Percentiles rank a stretch among this genome's conserved stretches.
Evolutionary conservation across 2,113 vertebrate species (phyloP).

Genomic region (Dissostichus mawsoni): DNA sequence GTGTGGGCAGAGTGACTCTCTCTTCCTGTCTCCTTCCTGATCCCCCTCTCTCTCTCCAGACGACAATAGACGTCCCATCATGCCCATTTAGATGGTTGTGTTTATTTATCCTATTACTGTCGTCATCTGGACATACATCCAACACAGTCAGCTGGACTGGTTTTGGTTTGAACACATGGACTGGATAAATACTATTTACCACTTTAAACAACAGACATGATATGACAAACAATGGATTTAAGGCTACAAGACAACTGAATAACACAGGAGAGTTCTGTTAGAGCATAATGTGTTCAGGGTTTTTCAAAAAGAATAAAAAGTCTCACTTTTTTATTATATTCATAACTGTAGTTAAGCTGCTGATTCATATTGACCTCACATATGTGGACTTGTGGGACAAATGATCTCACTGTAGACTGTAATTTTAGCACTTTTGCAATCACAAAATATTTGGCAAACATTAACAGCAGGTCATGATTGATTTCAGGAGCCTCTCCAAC

Average conservation of each 20-base stretch:
- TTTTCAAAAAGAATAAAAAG: not conserved
- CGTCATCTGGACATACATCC: slow-evolving; percentile 60
- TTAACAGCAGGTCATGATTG: slow-evolving; percentile 22
- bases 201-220: slow-evolving; percentile 12
- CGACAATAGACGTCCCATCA: slow-evolving; percentile 87
- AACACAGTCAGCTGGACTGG: slow-evolving; percentile 15
- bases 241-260: not conserved
- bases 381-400: not conserved
- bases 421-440: slow-evolving; percentile 43
- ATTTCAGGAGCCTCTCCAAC: slow-evolving; percentile 15
- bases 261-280: not conserved
- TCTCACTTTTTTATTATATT: not conserved
- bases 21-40: slow-evolving; percentile 98
- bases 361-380: not conserved
- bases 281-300: not conserved
- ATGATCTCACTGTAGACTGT: slow-evolving; percentile 3
- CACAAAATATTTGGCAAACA: not conserved
- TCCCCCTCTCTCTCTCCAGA: slow-evolving; percentile 82
- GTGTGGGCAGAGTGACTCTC: slow-evolving; percentile 87
- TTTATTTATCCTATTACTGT: slow-evolving; percentile 77
- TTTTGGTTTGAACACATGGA: slow-evolving; percentile 10
- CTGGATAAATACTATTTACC: slow-evolving; percentile 13
- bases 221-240: not conserved
- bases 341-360: not conserved
- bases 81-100: slow-evolving; percentile 66